Evolutionary conservation across 2,888 invertebrate genomes (phyloP).

Genomic region (Drosophila ustulata): DNA sequence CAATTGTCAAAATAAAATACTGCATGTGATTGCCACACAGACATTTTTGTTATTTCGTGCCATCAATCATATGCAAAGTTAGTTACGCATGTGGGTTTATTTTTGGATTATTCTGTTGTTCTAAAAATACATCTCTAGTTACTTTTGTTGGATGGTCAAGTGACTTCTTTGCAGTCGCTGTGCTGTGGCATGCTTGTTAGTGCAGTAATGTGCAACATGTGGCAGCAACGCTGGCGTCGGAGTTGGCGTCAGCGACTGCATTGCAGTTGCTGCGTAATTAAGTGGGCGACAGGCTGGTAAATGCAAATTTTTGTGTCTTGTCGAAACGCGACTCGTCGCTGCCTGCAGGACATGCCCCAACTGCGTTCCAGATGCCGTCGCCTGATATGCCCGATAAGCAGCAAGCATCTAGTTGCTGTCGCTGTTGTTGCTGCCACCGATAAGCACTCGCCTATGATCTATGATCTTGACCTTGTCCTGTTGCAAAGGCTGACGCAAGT

Average conservation of each 20-base stretch:
- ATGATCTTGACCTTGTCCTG: constrained; percentile 72
- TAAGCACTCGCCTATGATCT: constrained; percentile 76
- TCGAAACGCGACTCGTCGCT: constrained; percentile 27
- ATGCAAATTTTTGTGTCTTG: constrained; percentile 76
- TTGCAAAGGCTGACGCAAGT: constrained; percentile 28
- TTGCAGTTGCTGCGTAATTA: constrained; percentile 70
- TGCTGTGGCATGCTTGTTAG: constrained; percentile 65
- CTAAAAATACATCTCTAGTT: background rate
- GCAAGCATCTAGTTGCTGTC: constrained; percentile 25
- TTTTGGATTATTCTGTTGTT: too few relatives aligned
- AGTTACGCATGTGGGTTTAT: too few relatives aligned
- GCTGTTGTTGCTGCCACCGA: constrained; percentile 56
- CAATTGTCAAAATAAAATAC: too few relatives aligned
- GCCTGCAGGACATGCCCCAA: constrained; percentile 63
- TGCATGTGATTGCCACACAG: too few relatives aligned
- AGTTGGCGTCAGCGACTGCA: constrained; percentile 18
- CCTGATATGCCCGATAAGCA: constrained; percentile 69
- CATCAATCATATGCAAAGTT: too few relatives aligned
- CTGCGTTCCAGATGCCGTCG: constrained; percentile 57
- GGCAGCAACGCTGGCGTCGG: constrained; percentile 52
- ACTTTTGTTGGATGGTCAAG: constrained; percentile 44
- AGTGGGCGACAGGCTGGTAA: constrained; percentile 78
- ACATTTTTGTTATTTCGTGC: too few relatives aligned
- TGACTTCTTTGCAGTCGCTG: constrained; percentile 27
- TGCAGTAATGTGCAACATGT: constrained; percentile 75